Percentiles rank a stretch among this genome's conserved stretches.
Evolutionary conservation across 2,113 vertebrate genomes (phyloP).

Genomic region (Eonycteris spelaea): DNA sequence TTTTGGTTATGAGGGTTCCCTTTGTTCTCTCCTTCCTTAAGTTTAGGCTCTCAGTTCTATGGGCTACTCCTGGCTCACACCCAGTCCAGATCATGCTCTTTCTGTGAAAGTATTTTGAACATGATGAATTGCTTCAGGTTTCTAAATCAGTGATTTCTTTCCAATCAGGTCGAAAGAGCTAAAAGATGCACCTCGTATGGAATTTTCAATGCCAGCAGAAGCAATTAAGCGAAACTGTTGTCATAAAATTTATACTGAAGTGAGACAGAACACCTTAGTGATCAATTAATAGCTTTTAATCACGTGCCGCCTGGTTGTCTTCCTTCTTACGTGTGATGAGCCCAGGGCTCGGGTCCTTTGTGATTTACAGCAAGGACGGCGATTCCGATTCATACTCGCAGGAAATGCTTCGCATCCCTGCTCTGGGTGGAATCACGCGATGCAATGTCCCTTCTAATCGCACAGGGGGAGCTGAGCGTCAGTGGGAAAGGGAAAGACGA

Average conservation of each 20-base stretch:
- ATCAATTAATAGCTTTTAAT: slow-evolving; percentile 26
- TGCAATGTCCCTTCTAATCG: neutral
- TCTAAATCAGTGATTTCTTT: neutral
- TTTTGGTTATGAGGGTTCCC: neutral
- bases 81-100: neutral
- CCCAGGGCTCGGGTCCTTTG: neutral
- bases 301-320: neutral
- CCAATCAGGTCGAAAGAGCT: neutral
- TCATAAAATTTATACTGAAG: slow-evolving; percentile 39
- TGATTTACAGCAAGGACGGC: neutral
- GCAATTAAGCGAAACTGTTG: slow-evolving; percentile 40
- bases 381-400: neutral
- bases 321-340: neutral
- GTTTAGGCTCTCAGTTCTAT: neutral
- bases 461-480: neutral
- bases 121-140: neutral
- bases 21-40: neutral
- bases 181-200: neutral
- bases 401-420: neutral
- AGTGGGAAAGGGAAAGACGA: neutral
- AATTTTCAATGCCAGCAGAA: slow-evolving; percentile 29
- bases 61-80: neutral
- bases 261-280: slow-evolving; percentile 26
- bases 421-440: neutral
- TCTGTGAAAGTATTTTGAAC: neutral